These are phyloP conservation scores for Pedicia rivosa DNA, from an alignment of 2,888 invertebrate genomes.

Conservation along the genomic window DNA sequence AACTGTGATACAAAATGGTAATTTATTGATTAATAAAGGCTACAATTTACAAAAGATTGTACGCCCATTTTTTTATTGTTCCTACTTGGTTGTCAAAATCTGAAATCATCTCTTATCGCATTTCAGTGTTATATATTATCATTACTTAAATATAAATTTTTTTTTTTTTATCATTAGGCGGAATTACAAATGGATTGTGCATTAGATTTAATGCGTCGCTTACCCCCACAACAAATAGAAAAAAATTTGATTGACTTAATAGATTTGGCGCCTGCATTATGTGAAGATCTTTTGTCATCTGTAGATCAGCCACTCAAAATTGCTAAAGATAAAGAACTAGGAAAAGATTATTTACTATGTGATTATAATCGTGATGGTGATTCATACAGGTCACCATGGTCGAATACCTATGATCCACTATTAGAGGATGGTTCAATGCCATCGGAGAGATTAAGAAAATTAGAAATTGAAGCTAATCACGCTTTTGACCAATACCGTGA, in stretches of 20 bases:
- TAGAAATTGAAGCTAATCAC: slow-evolving; percentile 96
- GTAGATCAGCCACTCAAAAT: slow-evolving; percentile 98
- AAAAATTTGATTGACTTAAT: slow-evolving; percentile 96
- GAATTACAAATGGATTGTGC: slow-evolving; percentile 98
- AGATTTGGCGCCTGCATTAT: slow-evolving; percentile 87
- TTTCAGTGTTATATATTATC: too few species aligned
- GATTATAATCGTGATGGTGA: slow-evolving; percentile 99
- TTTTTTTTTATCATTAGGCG: slow-evolving; percentile 40
- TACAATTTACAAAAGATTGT: too few species aligned
- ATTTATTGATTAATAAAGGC: background rate
- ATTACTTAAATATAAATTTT: background rate
- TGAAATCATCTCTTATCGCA: too few species aligned
- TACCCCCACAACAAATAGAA: slow-evolving; percentile 98
- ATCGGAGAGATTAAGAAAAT: slow-evolving; percentile 82
- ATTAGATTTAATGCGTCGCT: slow-evolving; percentile 92
- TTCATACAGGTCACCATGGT: slow-evolving; percentile 97
- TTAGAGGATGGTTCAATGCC: slow-evolving; percentile 98
- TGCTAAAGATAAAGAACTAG: slow-evolving; percentile 84
- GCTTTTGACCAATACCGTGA: slow-evolving; percentile 98
- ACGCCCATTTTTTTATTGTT: background rate
- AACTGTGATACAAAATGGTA: background rate
- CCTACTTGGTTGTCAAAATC: too few species aligned
- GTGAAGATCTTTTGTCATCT: slow-evolving; percentile 91
- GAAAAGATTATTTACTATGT: slow-evolving; percentile 94
- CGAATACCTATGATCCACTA: slow-evolving; percentile 94